Percentiles rank a stretch among this genome's conserved stretches.
phyloP scores from a whole-genome alignment of 2,797 vertebrate species.

The Sarcophilus harrisii region DNA sequence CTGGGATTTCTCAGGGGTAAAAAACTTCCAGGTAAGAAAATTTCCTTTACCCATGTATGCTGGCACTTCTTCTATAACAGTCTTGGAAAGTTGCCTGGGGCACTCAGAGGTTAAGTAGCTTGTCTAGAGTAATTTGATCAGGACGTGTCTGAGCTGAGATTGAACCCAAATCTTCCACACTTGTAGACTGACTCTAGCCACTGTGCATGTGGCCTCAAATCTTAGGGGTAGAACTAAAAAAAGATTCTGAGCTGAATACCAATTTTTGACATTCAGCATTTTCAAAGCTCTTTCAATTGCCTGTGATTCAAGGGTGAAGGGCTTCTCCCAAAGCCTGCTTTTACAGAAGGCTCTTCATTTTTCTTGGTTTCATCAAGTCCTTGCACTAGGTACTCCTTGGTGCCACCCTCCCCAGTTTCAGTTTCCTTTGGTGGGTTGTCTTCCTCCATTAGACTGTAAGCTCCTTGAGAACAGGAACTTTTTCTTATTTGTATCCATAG shows the following conservation, averaged over 20 bases:
- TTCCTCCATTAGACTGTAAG: not conserved
- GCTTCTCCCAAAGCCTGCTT: not conserved
- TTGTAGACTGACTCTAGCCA: not conserved
- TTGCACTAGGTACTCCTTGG: not conserved
- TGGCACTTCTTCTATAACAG: not conserved
- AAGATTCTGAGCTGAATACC: not conserved
- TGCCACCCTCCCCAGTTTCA: not conserved
- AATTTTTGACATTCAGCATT: not conserved
- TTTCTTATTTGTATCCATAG: not conserved
- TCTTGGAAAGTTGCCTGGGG: not conserved
- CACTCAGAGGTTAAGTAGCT: not conserved
- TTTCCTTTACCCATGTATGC: not conserved
- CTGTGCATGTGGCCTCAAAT: not conserved
- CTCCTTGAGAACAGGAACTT: not conserved
- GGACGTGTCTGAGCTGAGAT: not conserved
- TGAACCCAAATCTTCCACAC: not conserved
- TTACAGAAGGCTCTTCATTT: not conserved
- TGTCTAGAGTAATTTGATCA: not conserved
- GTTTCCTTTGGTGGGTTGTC: not conserved
- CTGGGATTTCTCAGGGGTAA: not conserved
- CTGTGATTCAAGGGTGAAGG: not conserved
- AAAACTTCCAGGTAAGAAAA: not conserved
- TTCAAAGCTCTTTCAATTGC: not conserved
- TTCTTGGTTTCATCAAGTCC: not conserved
- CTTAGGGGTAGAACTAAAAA: not conserved